Base-by-base conservation (phyloP, 2,888 invertebrate species). In the Cataglyphis cursor region DNA sequence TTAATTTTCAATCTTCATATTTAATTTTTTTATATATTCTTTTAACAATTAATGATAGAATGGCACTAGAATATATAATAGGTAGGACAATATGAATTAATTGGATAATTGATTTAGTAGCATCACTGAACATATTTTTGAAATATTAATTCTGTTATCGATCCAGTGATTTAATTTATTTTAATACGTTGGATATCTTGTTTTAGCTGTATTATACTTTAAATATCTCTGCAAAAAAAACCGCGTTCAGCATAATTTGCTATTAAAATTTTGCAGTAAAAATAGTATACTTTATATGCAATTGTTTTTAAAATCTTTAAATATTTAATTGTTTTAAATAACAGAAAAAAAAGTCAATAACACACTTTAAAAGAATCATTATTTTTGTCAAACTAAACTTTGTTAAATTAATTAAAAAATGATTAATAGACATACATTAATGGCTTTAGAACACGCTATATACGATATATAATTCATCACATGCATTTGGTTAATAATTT, bases 11-110 rank as follows among this genome's bases (percentile, higher is more conserved):
- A 9, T 41, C 15, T 59, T 44, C 21, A 21, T 8, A 31, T 80
- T 18, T 9, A 57, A 59, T 78, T 72, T 18, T 24, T 44, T 18
- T 51, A n/a, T 59, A 24, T 31, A 44, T 3, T 31, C 8, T 21
- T 59, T 59, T 1, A 31, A 59, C 24, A 44, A 44, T 78, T 78
- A 72, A 59, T 72, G 68, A 76, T 68, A 78, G 24, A 70, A 44
- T 31, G n/a, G 24, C 38, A 12, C 5, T 31, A 31, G 31, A 31
- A 31, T 31, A 15, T 5, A n/a, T 28, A 24, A 21, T 78, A 12
- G 44, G 15, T 44, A 35, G 3, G 35, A 21, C 44, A 31, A 80
- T 38, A 31, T 73, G 35, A 59, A 73, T 80, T 73, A 80, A 73
- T 80, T 44, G 44, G 12, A 73, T 44, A 44, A 41, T 28, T 21